Evolutionary conservation across 1,140 invertebrate genomes (phyloP).

Genomic region (Pemphigus obesinymphae): DNA sequence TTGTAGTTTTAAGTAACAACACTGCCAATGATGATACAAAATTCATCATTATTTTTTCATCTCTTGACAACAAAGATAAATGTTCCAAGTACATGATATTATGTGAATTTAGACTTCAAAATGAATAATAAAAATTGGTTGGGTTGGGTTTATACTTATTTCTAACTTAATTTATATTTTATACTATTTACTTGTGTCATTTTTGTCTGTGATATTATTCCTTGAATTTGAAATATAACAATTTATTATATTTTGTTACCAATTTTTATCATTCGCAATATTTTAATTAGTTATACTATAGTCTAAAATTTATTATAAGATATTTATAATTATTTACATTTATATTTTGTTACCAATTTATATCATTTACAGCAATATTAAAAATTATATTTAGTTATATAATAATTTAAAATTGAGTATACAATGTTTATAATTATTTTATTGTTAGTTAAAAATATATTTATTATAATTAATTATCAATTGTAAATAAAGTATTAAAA

Average conservation of each 20-base stretch:
- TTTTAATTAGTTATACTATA: background rate
- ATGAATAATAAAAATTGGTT: background rate
- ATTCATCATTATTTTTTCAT: too few species aligned
- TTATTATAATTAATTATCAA: background rate
- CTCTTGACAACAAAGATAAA: too few species aligned
- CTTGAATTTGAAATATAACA: background rate
- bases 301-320: background rate
- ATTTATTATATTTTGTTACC: slow-evolving; percentile 8
- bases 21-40: too few species aligned
- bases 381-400: background rate
- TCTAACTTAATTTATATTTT: background rate
- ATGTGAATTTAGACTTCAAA: background rate
- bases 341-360: slow-evolving; percentile 16
- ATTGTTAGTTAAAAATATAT: background rate
- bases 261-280: background rate
- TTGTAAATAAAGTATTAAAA: background rate
- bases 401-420: background rate
- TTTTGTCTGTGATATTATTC: slow-evolving; percentile 17
- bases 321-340: too few species aligned
- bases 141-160: background rate
- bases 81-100: background rate
- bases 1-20: too few species aligned
- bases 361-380: background rate
- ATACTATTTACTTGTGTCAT: background rate
- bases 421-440: background rate